These are phyloP conservation scores for Pogona vitticeps DNA, from an alignment of 2,113 vertebrate species.

Conservation along the genomic window DNA sequence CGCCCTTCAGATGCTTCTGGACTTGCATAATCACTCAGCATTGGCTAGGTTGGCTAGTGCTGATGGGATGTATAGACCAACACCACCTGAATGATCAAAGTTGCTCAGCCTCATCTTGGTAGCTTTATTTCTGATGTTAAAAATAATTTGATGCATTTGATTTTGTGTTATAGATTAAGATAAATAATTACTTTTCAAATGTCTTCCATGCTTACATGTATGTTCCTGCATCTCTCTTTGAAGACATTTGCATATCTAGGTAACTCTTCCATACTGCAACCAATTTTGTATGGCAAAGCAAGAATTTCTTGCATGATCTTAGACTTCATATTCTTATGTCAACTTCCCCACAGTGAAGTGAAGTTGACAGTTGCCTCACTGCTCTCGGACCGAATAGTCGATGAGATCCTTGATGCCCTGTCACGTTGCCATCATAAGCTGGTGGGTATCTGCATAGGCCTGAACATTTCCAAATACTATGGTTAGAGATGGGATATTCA, in stretches of 20 bases:
- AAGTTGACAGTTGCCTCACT: constrained; percentile 96
- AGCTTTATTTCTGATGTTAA: constrained; percentile 59
- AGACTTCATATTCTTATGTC: constrained; percentile 51
- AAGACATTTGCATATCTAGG: background rate
- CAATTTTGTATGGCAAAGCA: background rate
- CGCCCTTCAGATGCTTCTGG: background rate
- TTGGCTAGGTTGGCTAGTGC: too few relatives aligned
- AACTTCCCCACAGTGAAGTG: constrained; percentile 84
- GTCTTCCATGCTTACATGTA: constrained; percentile 48
- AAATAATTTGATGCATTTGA: constrained; percentile 56
- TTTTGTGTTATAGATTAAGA: constrained; percentile 60
- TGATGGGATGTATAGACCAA: too few relatives aligned
- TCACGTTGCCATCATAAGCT: constrained; percentile 88
- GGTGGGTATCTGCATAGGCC: constrained; percentile 76
- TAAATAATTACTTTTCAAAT: constrained; percentile 65
- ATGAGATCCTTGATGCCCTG: constrained; percentile 93
- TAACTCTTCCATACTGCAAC: constrained; percentile 23
- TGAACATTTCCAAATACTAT: background rate
- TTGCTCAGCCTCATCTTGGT: constrained; percentile 42
- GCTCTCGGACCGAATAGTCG: constrained; percentile 95
- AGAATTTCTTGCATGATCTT: constrained; percentile 24
- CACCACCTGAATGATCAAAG: too few relatives aligned
- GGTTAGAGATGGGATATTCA: too few relatives aligned
- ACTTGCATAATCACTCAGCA: background rate
- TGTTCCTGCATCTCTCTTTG: too few relatives aligned